Conservation (phyloP, 2,113 vertebrate genomes). For the Charina bottae region DNA sequence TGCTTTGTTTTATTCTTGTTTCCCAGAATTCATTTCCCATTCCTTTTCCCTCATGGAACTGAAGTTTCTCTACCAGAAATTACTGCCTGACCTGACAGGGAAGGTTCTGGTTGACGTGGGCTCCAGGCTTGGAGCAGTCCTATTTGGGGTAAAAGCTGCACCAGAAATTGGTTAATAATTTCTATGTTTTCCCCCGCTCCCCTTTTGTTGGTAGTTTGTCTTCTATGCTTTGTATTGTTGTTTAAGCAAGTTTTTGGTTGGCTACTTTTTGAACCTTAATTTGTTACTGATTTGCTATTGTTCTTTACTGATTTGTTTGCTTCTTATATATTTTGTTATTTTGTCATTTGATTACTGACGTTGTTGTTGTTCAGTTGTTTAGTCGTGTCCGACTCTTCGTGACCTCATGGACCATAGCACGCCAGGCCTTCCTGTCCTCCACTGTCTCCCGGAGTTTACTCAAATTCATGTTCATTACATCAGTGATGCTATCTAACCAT, state of each 20-base stretch:
- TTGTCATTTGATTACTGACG: background rate
- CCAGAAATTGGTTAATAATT: slow-evolving; percentile 65
- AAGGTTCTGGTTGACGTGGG: slow-evolving; percentile 89
- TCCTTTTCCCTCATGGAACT: slow-evolving; percentile 91
- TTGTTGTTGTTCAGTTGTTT: no score
- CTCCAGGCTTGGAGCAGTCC: slow-evolving; percentile 90
- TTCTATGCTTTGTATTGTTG: slow-evolving; percentile 15
- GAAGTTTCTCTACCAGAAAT: slow-evolving; percentile 87
- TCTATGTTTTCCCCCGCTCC: slow-evolving; percentile 45
- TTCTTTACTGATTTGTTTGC: background rate
- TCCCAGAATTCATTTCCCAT: slow-evolving; percentile 92
- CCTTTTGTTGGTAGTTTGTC: slow-evolving; percentile 55
- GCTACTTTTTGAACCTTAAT: background rate
- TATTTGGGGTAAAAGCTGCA: slow-evolving; percentile 85
- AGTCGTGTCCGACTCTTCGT: no score
- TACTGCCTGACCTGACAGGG: slow-evolving; percentile 88
- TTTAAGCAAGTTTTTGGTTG: background rate
- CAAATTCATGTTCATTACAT: no score
- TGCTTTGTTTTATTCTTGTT: slow-evolving; percentile 65
- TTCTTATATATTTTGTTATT: background rate
- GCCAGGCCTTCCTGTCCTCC: no score
- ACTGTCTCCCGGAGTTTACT: no score
- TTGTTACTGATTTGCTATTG: background rate
- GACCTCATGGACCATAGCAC: no score
- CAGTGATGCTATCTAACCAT: no score